phyloP scores from a whole-genome alignment of 2,888 invertebrate species.

The Rhodophaea formosa region DNA sequence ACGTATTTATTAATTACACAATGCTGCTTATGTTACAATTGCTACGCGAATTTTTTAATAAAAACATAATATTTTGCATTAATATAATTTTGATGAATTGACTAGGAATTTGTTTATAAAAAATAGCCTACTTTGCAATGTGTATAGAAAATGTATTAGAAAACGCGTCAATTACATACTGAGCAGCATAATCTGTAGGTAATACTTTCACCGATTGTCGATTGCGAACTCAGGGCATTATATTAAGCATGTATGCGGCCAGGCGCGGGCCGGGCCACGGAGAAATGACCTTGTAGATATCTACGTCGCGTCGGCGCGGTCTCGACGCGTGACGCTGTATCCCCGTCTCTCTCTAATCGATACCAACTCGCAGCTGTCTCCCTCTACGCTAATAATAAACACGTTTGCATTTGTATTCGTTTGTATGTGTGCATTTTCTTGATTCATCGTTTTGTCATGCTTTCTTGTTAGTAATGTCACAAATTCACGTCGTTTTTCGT shows the following conservation, averaged over 20 bases:
- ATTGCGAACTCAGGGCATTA: slow-evolving; percentile 3
- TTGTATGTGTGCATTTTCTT: slow-evolving; percentile 52
- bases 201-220: slow-evolving; percentile 40
- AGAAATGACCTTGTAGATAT: slow-evolving; percentile 73
- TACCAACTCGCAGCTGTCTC: slow-evolving; percentile 50
- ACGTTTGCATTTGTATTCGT: slow-evolving; percentile 33
- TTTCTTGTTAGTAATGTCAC: slow-evolving; percentile 30
- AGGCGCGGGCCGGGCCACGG: slow-evolving; percentile 38
- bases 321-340: slow-evolving; percentile 43
- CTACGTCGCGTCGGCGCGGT: slow-evolving; percentile 53
- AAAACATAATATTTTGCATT: too few species aligned
- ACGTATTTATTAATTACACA: too few species aligned
- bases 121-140: neutral
- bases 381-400: slow-evolving; percentile 68
- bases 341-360: slow-evolving; percentile 59
- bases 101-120: too few species aligned
- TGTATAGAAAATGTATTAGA: neutral
- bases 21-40: too few species aligned
- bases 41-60: too few species aligned
- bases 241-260: slow-evolving; percentile 21
- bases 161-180: neutral
- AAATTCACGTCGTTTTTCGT: slow-evolving; percentile 14
- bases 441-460: slow-evolving; percentile 42
- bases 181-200: slow-evolving; percentile 20
- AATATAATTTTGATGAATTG: too few species aligned